A percentile compares a stretch with the other conserved stretches of the same genome.
phyloP scores from a whole-genome alignment of 2,113 vertebrate genomes.

The Brachyhypopomus occidentalis region DNA sequence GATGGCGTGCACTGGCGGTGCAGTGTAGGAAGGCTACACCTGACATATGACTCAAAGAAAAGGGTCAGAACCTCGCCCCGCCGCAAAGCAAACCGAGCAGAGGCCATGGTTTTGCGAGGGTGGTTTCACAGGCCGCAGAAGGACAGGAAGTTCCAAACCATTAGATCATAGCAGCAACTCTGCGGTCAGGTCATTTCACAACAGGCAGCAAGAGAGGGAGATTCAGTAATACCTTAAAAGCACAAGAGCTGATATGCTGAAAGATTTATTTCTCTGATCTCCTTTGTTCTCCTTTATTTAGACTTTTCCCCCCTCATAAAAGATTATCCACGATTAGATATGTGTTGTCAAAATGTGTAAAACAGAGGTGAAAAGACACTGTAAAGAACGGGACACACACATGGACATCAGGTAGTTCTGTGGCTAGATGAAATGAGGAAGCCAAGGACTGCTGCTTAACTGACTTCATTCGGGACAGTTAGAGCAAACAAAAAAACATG shows the following conservation, averaged over 20 bases:
- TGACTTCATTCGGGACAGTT: neutral
- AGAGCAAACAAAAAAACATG: neutral
- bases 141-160: conserved; percentile 9
- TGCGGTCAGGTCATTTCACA: neutral
- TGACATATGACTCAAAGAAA: conserved; percentile 18
- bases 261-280: neutral
- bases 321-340: neutral
- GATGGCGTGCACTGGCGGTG: conserved; percentile 45
- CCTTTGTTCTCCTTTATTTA: neutral
- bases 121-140: neutral
- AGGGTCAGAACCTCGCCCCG: neutral
- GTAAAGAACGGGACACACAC: no score
- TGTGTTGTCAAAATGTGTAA: no score
- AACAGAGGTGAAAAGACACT: no score
- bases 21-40: conserved; percentile 41
- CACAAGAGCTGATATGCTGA: neutral
- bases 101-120: neutral
- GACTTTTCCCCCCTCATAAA: no score
- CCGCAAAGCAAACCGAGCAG: neutral
- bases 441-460: neutral
- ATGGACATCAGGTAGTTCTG: no score
- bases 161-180: neutral
- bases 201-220: neutral
- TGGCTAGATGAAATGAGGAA: no score
- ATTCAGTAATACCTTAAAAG: neutral